Percentiles rank a stretch among this genome's conserved stretches.
These are phyloP conservation scores for Myotis yumanensis DNA, from an alignment of 2,113 vertebrate species.

Conservation along the genomic window DNA sequence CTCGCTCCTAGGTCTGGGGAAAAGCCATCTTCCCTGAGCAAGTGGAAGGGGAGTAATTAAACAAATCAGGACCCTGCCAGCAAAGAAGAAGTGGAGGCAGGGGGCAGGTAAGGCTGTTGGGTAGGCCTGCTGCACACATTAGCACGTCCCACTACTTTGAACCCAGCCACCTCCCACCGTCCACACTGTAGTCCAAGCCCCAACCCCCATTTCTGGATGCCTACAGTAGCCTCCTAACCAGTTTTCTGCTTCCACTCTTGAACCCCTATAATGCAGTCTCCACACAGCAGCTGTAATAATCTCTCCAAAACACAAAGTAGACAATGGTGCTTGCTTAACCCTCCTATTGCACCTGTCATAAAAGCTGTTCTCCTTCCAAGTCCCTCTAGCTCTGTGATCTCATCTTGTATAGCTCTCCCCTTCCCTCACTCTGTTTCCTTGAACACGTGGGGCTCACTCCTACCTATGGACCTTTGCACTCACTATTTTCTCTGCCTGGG, in stretches of 20 bases:
- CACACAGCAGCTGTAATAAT: neutral
- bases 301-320: neutral
- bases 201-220: neutral
- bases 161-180: neutral
- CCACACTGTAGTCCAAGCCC: neutral
- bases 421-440: neutral
- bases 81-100: neutral
- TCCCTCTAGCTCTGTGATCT: neutral
- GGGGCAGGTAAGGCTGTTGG: neutral
- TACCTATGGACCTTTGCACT: neutral
- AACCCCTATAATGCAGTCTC: neutral
- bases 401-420: neutral
- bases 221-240: neutral
- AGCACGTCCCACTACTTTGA: neutral
- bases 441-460: neutral
- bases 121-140: neutral
- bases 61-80: neutral
- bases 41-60: neutral
- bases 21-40: constrained; percentile 12
- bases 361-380: neutral
- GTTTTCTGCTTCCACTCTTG: neutral
- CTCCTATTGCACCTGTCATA: neutral
- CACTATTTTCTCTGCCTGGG: neutral
- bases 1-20: neutral
- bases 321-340: neutral